phyloP scores from a whole-genome alignment of 2,113 vertebrate genomes.

The Epinephelus lanceolatus region DNA sequence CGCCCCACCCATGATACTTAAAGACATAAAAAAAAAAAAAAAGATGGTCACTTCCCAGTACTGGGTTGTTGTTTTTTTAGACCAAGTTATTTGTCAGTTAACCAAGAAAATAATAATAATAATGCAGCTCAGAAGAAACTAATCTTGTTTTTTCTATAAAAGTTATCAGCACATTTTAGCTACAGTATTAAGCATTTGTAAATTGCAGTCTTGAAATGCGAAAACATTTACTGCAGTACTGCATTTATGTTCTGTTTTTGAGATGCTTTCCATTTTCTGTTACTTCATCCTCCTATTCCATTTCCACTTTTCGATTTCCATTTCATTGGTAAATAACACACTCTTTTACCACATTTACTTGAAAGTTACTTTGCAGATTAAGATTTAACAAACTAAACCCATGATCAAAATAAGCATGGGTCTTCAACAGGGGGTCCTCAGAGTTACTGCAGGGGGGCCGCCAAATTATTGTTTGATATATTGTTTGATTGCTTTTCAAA shows the following conservation, averaged over 20 bases:
- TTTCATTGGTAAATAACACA: background rate
- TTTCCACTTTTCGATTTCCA: background rate
- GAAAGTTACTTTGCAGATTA: background rate
- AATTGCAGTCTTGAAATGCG: background rate
- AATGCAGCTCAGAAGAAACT: background rate
- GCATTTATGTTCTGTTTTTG: background rate
- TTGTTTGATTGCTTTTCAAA: too few relatives aligned
- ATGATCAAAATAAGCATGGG: too few relatives aligned
- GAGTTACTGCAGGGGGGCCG: too few relatives aligned
- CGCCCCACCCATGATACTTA: background rate
- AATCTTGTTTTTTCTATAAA: background rate
- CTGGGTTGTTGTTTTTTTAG: too few relatives aligned
- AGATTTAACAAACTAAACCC: background rate
- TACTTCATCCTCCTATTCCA: background rate
- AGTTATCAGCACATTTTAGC: background rate
- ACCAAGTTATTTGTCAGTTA: background rate
- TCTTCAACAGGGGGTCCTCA: too few relatives aligned
- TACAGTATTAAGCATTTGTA: background rate
- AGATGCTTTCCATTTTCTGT: background rate
- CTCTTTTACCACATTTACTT: background rate
- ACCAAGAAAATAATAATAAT: background rate
- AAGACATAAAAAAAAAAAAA: background rate
- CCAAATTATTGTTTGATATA: too few relatives aligned
- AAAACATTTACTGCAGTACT: background rate
- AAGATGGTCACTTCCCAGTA: background rate